phyloP scores from a whole-genome alignment of 2,888 invertebrate genomes.

The Trissolcus brochymenae region DNA sequence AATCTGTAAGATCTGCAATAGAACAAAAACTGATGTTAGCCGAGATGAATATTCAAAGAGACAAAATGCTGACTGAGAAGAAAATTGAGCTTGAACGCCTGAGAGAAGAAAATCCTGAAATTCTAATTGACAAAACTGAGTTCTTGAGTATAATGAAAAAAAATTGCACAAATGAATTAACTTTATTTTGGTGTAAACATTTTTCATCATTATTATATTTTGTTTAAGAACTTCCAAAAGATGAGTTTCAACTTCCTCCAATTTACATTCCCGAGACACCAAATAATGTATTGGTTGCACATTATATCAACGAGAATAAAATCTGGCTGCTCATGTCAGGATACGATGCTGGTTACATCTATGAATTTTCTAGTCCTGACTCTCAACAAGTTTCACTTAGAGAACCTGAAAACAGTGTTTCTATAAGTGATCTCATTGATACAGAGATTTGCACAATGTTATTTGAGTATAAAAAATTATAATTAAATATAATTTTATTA shows the following conservation, averaged over 20 bases:
- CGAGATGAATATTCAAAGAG: slow-evolving; percentile 78
- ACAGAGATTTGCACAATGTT: slow-evolving; percentile 76
- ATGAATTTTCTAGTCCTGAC: slow-evolving; percentile 77
- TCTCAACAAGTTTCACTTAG: slow-evolving; percentile 66
- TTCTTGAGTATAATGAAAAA: slow-evolving; percentile 78
- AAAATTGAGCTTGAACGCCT: slow-evolving; percentile 80
- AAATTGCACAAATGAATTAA: not conserved
- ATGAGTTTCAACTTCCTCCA: too few relatives aligned
- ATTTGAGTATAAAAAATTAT: not conserved
- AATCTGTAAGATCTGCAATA: slow-evolving; percentile 80
- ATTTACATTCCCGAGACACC: slow-evolving; percentile 78
- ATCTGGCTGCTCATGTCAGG: slow-evolving; percentile 82
- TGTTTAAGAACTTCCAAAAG: too few relatives aligned
- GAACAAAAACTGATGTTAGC: slow-evolving; percentile 79
- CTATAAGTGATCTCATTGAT: slow-evolving; percentile 79
- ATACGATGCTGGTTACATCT: slow-evolving; percentile 83
- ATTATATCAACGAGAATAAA: slow-evolving; percentile 77
- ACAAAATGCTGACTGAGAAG: slow-evolving; percentile 78
- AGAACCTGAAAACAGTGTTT: slow-evolving; percentile 76
- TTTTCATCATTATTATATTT: not conserved
- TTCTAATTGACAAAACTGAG: slow-evolving; percentile 80
- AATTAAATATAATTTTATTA: not conserved
- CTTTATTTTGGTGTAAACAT: not conserved
- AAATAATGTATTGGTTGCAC: slow-evolving; percentile 79
- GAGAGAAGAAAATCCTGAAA: slow-evolving; percentile 79